Evolutionary conservation across 2,888 invertebrate genomes (phyloP).

Genomic region (Catocala fraxini): DNA sequence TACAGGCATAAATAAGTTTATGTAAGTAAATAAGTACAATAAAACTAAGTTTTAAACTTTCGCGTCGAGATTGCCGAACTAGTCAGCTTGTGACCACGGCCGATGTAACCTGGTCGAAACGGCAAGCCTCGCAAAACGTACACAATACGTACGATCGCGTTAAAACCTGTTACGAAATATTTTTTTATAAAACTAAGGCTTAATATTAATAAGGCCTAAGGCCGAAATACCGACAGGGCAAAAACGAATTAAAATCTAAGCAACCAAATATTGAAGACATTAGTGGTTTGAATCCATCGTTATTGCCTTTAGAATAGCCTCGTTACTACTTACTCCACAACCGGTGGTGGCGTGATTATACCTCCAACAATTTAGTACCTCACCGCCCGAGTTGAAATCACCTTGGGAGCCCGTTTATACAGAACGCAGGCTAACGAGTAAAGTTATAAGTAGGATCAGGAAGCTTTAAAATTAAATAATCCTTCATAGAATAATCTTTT

Average conservation of each 20-base stretch:
- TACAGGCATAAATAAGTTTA: too few relatives aligned
- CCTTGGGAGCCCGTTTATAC: slow-evolving; percentile 49
- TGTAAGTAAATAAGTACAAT: too few relatives aligned
- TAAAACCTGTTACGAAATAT: too few relatives aligned
- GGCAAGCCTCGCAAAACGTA: too few relatives aligned
- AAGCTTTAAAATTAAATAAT: slow-evolving; percentile 49
- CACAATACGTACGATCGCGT: too few relatives aligned
- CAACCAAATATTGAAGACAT: slow-evolving; percentile 2
- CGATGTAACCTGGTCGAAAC: too few relatives aligned
- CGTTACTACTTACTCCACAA: slow-evolving; percentile 18
- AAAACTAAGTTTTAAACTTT: too few relatives aligned
- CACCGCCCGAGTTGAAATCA: slow-evolving; percentile 41
- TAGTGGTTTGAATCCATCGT: slow-evolving; percentile 4
- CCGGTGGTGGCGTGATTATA: slow-evolving; percentile 27
- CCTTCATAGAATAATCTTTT: slow-evolving; percentile 43
- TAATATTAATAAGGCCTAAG: too few relatives aligned
- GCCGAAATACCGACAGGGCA: too few relatives aligned
- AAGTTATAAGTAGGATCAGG: slow-evolving; percentile 55
- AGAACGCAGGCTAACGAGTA: slow-evolving; percentile 51
- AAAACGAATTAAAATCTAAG: slow-evolving; percentile 1
- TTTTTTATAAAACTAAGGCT: too few relatives aligned
- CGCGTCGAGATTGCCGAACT: too few relatives aligned
- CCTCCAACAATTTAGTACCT: slow-evolving; percentile 28
- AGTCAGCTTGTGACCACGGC: too few relatives aligned
- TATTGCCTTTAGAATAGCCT: slow-evolving; percentile 5